Base-by-base conservation (phyloP, 2,113 vertebrate genomes). In the Caranx ignobilis region DNA sequence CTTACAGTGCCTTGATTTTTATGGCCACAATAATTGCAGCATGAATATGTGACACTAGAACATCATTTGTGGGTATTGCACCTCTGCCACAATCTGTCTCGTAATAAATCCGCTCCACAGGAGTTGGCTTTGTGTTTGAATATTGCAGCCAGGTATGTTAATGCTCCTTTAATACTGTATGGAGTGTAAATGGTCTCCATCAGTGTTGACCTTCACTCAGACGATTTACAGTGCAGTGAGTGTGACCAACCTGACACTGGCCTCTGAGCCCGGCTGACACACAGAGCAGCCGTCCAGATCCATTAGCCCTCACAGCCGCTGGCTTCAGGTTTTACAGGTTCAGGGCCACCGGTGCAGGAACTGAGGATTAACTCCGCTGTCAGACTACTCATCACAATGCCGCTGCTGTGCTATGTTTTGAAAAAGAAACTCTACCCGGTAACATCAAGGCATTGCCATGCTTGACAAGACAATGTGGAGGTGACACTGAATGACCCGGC, bases 121-220 rank as follows among this genome's bases (percentile, higher is more conserved):
- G 0, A 15, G n/a, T 4, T 59, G 41, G n/a, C 66, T 6, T 11
- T 0, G 21, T 47, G 18, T 61, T 4, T 43, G 19, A 61, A 45
- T 67, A 43, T 32, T 61, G n/a, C 57, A 37, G 37, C 37, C 37
- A n/a, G 31, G 73, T 52, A 63, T 73, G 60, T 75, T 81, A 70
- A 81, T 63, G 47, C 35, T 0, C 12, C 45, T 71, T 52, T 74
- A 69, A 88, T 62, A 39, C 43, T 2, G 63, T 31, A 34, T 63
- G 13, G 35, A 61, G 47, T 41, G 59, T 63, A 19, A 76, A 80
- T n/a, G 34, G 12, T 13, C 16, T 79, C 43, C 48, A 35, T 54
- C 63, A 8, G 2, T 1, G 16, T 6, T 52, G 84, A 92, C 89
- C 91, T 89, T 92, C 82, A 83, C 60, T 5, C 60, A 6, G 45